Evolutionary conservation across 2,888 invertebrate species (phyloP).

Genomic region (Andrena minutula): DNA sequence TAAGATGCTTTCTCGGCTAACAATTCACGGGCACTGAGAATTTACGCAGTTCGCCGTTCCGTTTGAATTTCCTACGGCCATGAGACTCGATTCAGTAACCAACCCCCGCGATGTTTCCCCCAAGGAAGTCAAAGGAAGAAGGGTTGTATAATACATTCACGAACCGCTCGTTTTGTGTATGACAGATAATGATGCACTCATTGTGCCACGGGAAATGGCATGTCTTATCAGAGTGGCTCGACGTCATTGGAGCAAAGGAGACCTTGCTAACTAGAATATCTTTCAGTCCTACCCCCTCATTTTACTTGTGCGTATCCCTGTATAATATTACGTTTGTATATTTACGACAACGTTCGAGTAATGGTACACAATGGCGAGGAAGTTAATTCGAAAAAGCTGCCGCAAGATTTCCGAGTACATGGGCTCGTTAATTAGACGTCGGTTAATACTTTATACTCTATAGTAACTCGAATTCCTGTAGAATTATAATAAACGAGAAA

Average conservation of each 20-base stretch:
- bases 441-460: slow-evolving; percentile 66
- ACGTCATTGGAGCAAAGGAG: slow-evolving; percentile 46
- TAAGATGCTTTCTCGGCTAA: slow-evolving; percentile 10
- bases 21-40: slow-evolving; percentile 23
- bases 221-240: slow-evolving; percentile 72
- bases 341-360: neutral
- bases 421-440: slow-evolving; percentile 71
- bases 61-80: slow-evolving; percentile 37
- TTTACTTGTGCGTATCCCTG: slow-evolving; percentile 6
- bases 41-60: slow-evolving; percentile 27
- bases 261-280: slow-evolving; percentile 30
- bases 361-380: slow-evolving; percentile 41
- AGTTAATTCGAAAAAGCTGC: slow-evolving; percentile 68
- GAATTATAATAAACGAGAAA: slow-evolving; percentile 56
- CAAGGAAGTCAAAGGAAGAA: slow-evolving; percentile 10
- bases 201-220: slow-evolving; percentile 72
- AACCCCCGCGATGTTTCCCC: slow-evolving; percentile 4
- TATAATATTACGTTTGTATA: neutral
- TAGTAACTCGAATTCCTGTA: neutral
- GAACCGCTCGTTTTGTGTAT: slow-evolving; percentile 57
- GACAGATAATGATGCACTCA: slow-evolving; percentile 70
- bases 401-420: slow-evolving; percentile 56
- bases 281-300: slow-evolving; percentile 7
- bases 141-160: slow-evolving; percentile 32
- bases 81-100: slow-evolving; percentile 23